A percentile compares a stretch with the other conserved stretches of the same genome.
These are phyloP conservation scores for Xestia sexstrigata DNA, from an alignment of 2,888 invertebrate species.

Conservation along the genomic window DNA sequence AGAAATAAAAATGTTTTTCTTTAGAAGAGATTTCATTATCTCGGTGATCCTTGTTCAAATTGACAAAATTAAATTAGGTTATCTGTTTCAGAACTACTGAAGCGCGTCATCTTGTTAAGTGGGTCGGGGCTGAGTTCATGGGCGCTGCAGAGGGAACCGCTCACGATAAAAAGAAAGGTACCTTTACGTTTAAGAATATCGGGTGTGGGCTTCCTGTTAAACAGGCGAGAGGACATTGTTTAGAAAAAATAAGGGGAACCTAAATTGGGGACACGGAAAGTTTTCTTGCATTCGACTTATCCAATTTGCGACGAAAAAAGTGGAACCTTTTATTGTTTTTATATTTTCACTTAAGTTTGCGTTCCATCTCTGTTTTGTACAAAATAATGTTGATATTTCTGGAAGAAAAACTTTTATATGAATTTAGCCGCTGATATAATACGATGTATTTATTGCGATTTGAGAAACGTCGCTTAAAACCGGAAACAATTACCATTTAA, in stretches of 20 bases:
- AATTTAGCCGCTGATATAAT: neutral
- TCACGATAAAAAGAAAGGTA: constrained; percentile 94
- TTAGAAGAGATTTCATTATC: constrained; percentile 77
- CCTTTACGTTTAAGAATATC: constrained; percentile 65
- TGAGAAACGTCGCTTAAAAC: neutral
- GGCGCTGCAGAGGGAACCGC: constrained; percentile 96
- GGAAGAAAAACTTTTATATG: constrained; percentile 1
- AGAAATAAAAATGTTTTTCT: constrained; percentile 77
- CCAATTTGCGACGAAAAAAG: constrained; percentile 42
- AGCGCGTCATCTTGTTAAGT: constrained; percentile 96
- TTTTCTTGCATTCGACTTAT: constrained; percentile 52
- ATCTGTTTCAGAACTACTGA: constrained; percentile 94
- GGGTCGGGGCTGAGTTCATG: constrained; percentile 97
- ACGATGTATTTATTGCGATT: neutral
- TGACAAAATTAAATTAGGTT: constrained; percentile 84
- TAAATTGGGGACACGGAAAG: constrained; percentile 38
- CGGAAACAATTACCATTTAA: neutral
- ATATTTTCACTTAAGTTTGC: constrained; percentile 41
- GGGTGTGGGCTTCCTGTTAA: constrained; percentile 60
- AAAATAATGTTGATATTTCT: constrained; percentile 12
- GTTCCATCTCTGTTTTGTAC: neutral
- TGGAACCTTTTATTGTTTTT: constrained; percentile 40
- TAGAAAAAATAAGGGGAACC: constrained; percentile 44
- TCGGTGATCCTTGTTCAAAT: constrained; percentile 78
- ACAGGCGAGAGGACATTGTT: constrained; percentile 39